A percentile compares a stretch with the other conserved stretches of the same genome.
Evolutionary conservation across 2,797 vertebrate species (phyloP).

Genomic region (Anas capensis): DNA sequence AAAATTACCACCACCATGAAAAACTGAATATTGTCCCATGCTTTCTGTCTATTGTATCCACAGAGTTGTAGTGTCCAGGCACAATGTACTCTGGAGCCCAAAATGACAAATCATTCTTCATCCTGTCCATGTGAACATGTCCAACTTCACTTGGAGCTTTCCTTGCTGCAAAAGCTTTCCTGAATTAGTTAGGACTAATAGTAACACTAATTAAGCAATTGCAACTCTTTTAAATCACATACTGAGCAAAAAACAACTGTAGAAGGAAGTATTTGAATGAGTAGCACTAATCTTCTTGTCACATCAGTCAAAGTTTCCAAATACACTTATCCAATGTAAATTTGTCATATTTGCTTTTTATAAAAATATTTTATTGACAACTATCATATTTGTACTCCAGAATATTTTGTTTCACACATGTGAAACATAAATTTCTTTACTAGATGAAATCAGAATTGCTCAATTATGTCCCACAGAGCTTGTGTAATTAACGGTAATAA

Average conservation of each 20-base stretch:
- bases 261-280: neutral
- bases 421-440: neutral
- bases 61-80: neutral
- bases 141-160: neutral
- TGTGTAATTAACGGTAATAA: neutral
- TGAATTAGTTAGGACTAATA: neutral
- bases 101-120: neutral
- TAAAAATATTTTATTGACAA: neutral
- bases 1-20: too few species aligned
- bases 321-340: neutral
- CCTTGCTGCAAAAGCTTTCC: neutral
- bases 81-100: neutral
- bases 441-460: neutral
- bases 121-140: neutral
- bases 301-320: neutral
- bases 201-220: neutral
- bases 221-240: neutral
- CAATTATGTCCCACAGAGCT: neutral
- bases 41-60: neutral
- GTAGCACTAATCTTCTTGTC: neutral
- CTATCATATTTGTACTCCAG: neutral
- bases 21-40: neutral
- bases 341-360: neutral
- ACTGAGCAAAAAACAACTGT: neutral
- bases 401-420: neutral